Evolutionary conservation across 1,140 invertebrate species (phyloP).

Genomic region (Monomorium pharaonis): DNA sequence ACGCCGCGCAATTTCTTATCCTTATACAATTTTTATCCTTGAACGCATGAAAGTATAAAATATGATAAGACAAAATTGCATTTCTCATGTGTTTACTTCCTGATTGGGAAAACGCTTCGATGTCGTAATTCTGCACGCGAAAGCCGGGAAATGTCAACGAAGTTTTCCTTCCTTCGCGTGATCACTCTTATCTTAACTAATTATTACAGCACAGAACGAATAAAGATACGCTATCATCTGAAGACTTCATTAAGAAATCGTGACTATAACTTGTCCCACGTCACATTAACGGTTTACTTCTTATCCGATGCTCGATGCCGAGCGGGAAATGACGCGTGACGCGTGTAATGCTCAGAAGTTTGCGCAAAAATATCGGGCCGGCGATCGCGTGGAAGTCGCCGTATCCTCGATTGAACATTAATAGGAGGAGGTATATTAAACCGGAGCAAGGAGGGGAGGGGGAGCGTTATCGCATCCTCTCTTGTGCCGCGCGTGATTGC

Average conservation of each 20-base stretch:
- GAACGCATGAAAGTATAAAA: not conserved
- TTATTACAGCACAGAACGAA: not conserved
- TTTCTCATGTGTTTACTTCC: not conserved
- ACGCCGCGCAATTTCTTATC: not conserved
- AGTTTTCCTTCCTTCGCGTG: not conserved
- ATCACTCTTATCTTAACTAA: not conserved
- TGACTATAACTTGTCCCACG: not conserved
- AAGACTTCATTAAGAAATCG: slow-evolving; percentile 21
- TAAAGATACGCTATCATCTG: not conserved
- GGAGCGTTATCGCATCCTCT: slow-evolving; percentile 21
- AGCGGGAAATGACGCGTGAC: slow-evolving; percentile 53
- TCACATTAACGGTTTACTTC: slow-evolving; percentile 25
- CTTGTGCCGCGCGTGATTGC: slow-evolving; percentile 23
- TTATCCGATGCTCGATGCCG: slow-evolving; percentile 14
- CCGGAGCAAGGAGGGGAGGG: not conserved
- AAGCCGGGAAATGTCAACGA: not conserved
- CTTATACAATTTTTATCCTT: not conserved
- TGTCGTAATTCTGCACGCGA: not conserved
- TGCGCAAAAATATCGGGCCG: slow-evolving; percentile 17
- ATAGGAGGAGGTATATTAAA: slow-evolving; percentile 32
- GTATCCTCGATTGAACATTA: slow-evolving; percentile 41
- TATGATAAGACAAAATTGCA: not conserved
- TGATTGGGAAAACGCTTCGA: not conserved
- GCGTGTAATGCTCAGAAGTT: slow-evolving; percentile 37
- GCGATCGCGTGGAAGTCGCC: slow-evolving; percentile 25